Percentiles rank a stretch among this genome's conserved stretches.
Evolutionary conservation across 2,888 invertebrate species (phyloP).

Genomic region (Anoplius nigerrimus): DNA sequence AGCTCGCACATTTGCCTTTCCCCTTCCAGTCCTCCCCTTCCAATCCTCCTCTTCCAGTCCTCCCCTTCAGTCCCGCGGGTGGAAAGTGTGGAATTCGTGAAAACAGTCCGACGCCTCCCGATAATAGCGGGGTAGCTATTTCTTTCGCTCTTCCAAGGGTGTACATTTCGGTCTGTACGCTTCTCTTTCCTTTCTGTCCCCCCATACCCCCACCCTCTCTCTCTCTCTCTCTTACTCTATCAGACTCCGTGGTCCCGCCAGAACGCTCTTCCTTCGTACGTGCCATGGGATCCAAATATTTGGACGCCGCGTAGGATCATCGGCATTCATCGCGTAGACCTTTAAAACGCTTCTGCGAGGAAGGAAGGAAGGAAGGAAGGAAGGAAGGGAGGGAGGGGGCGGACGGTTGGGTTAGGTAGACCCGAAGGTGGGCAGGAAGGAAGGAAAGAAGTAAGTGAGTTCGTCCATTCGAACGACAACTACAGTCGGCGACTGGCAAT

Average conservation of each 20-base stretch:
- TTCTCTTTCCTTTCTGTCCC: background rate
- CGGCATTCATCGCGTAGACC: conserved; percentile 50
- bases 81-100: no score
- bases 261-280: conserved; percentile 45
- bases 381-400: conserved; percentile 4
- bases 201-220: conserved; percentile 6
- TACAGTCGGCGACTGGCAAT: conserved; percentile 5
- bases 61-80: no score
- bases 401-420: conserved; percentile 7
- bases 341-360: conserved; percentile 46
- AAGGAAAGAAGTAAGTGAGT: conserved; percentile 22
- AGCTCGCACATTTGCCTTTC: no score
- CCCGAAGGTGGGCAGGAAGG: conserved; percentile 8
- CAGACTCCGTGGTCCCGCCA: conserved; percentile 10
- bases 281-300: conserved; percentile 52
- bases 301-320: conserved; percentile 48
- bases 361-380: conserved; percentile 21
- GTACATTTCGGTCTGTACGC: background rate
- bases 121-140: no score
- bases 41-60: no score
- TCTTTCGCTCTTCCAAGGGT: background rate
- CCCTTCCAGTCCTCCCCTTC: no score
- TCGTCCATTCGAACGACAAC: conserved; percentile 35
- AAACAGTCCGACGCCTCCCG: no score
- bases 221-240: conserved; percentile 13